Evolutionary conservation across 2,888 invertebrate genomes (phyloP).

Genomic region (Ophioninae sp.): DNA sequence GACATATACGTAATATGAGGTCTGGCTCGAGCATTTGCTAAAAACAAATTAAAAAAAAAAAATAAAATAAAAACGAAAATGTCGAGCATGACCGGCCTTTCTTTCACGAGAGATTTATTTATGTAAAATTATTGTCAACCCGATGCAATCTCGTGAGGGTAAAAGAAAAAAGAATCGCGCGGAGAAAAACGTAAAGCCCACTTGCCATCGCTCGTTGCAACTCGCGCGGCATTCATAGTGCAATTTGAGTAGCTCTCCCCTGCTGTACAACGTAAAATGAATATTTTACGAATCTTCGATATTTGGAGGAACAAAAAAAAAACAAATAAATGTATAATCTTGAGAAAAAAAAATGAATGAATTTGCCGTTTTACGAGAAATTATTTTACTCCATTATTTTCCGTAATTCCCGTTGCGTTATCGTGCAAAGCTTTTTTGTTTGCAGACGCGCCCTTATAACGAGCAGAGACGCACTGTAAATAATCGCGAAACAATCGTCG

Average conservation of each 20-base stretch:
- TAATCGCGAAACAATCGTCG: conserved; percentile 72
- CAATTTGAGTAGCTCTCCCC: conserved; percentile 66
- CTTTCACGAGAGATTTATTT: conserved; percentile 79
- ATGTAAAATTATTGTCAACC: conserved; percentile 71
- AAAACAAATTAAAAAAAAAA: conserved; percentile 9
- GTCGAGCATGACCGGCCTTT: conserved; percentile 76
- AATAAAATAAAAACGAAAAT: conserved; percentile 17
- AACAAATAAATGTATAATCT: conserved; percentile 57
- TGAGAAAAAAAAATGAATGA: conserved; percentile 46
- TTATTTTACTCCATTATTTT: conserved; percentile 43
- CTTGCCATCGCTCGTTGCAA: conserved; percentile 72
- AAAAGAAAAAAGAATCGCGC: conserved; percentile 42
- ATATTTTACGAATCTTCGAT: conserved; percentile 57
- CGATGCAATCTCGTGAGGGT: conserved; percentile 56
- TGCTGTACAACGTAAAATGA: conserved; percentile 57
- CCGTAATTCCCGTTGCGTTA: conserved; percentile 46
- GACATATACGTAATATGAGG: conserved; percentile 79
- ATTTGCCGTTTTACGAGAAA: conserved; percentile 34
- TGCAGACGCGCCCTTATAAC: conserved; percentile 20
- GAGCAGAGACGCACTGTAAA: conserved; percentile 63
- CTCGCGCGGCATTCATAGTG: conserved; percentile 67
- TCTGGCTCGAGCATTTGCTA: conserved; percentile 71
- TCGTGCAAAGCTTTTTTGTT: neutral
- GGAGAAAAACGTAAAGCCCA: conserved; percentile 45
- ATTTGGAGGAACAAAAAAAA: conserved; percentile 48